Evolutionary conservation across 1,140 invertebrate species (phyloP), one percentile per base, ranked within the genome.

Genomic region (Caenorhabditis latens): DNA sequence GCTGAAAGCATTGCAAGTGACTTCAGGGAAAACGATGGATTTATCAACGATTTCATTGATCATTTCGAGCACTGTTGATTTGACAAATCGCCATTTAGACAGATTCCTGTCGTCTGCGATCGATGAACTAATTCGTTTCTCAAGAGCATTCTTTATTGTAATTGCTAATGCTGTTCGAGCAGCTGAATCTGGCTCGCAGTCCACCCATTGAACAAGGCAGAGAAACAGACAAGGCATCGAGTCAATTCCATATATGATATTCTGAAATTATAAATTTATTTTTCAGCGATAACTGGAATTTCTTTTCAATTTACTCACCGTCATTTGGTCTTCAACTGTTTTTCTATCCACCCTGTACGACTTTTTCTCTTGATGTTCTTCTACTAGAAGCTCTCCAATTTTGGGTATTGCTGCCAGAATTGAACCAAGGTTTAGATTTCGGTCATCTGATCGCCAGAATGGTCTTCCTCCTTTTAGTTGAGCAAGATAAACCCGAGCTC

Each of bases 331-430:
- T 79, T 79, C 71, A 1, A 46, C 71, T 8, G 46, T 11, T 50
- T 79, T 79, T 32, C 71, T 6, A 79, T 79, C 71, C 9, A 50
- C 42, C 13, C 71, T 46, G 42, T 79, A 19, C 2, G 40, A 40
- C 24, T 58, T 19, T 63, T 79, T 53, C 21, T 79, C 71, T 53
- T 79, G n/a, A 24, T 79, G 71, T n/a, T 79, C 71, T 24, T 79
- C 71, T 13, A 79, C n/a, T 21, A 79, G 24, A n/a, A 79, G n/a
- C 24, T 79, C 5, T 21, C 71, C 71, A 11, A 79, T 48, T 21
- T 19, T 42, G 14, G 71, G 71, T 21, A 79, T 50, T 13, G 71
- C 71, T 24, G 46, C 71, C 9, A 79, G 6, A 19, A 79, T 79
- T 14, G 71, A 6, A 6, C 71, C 71, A 9, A 79, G n/a, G 50